Evolutionary conservation across 2,113 vertebrate species (phyloP).

Genomic region (Lates calcarifer): DNA sequence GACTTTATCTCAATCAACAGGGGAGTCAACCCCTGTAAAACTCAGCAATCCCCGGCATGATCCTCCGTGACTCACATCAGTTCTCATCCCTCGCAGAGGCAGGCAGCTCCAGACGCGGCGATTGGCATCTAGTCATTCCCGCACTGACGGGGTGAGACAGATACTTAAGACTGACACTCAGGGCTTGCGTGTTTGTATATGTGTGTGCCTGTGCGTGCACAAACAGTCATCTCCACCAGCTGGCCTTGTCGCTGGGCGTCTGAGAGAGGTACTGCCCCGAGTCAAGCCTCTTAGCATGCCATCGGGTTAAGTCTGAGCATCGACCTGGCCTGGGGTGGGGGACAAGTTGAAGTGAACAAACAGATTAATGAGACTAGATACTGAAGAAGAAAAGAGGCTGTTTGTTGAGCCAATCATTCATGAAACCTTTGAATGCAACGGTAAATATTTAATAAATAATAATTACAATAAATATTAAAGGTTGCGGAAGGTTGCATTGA

Average conservation of each 20-base stretch:
- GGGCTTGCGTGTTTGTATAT: constrained; percentile 10
- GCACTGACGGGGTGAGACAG: constrained; percentile 58
- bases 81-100: constrained; percentile 54
- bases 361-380: constrained; percentile 50
- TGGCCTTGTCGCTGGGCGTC: constrained; percentile 48
- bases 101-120: constrained; percentile 45
- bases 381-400: constrained; percentile 28
- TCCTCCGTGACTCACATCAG: constrained; percentile 67
- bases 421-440: not conserved
- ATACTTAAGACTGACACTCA: constrained; percentile 66
- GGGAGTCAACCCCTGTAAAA: constrained; percentile 61
- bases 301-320: constrained; percentile 63
- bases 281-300: constrained; percentile 79
- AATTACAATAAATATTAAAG: not conserved
- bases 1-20: constrained; percentile 57
- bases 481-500: not conserved
- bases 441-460: not conserved
- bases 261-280: constrained; percentile 37
- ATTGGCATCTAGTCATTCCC: constrained; percentile 58
- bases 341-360: constrained; percentile 52
- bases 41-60: constrained; percentile 57
- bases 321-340: constrained; percentile 32
- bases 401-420: not conserved
- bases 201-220: constrained; percentile 9
- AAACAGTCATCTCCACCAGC: constrained; percentile 63